Conservation (phyloP, 2,113 vertebrate genomes). For the Benitochromis conjunctus region DNA sequence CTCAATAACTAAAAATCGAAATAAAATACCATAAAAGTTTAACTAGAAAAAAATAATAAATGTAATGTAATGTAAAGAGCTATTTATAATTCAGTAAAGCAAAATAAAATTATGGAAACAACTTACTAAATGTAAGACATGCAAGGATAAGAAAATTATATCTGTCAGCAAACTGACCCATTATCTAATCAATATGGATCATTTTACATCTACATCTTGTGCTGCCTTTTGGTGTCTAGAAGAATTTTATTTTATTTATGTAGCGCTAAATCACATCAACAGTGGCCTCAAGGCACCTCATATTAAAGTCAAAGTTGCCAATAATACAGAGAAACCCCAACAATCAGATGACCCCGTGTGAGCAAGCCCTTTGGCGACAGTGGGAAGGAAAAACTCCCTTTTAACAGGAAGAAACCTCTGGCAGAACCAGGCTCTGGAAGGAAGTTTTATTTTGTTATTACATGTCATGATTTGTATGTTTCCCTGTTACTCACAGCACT, state of each 20-base stretch:
- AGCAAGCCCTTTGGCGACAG: background rate
- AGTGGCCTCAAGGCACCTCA: background rate
- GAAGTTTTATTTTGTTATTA: background rate
- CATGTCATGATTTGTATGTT: background rate
- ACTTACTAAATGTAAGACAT: background rate
- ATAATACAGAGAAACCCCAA: background rate
- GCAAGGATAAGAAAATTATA: background rate
- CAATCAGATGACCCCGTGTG: background rate
- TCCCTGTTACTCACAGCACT: accelerated
- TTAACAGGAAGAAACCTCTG: accelerated
- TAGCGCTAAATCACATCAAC: background rate
- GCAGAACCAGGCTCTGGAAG: background rate
- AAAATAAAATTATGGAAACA: background rate
- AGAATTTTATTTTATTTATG: background rate
- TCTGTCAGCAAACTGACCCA: background rate
- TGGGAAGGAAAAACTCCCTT: background rate
- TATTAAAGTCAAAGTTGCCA: background rate
- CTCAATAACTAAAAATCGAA: background rate
- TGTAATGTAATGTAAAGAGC: background rate
- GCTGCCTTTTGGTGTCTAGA: background rate
- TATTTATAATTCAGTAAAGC: background rate
- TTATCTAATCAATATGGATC: background rate
- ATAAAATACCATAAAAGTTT: background rate
- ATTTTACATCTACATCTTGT: background rate
- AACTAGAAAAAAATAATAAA: accelerated